Base-by-base conservation (phyloP, 2,797 vertebrate genomes). In the Valencia hispanica region DNA sequence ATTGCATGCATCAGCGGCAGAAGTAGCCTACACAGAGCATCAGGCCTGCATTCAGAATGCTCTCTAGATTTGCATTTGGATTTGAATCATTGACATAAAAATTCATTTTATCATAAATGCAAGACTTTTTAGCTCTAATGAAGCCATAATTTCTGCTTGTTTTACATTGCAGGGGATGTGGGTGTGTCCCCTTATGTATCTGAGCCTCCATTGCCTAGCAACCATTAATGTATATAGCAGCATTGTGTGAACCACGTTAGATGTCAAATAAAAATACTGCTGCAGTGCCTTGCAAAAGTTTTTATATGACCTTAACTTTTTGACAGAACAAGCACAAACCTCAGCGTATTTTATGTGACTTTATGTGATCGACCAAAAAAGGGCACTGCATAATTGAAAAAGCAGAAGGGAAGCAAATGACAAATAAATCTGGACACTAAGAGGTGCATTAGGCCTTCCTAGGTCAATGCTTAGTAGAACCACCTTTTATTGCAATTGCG, bases 171-270 rank as follows among this genome's bases (percentile, higher is more conserved):
- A 85, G 85, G 79, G 80, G 87, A 83, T 90, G 93, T 92, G 91
- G 88, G 89, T 92, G 92, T 92, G 92, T 92, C 92, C 81, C 84
- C 68, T n/a, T 82, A 30, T 90, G 70, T 85, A 78, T 69, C 83
- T 80, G 70, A 82, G 83, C 87, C 87, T 87, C 82, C 86, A 91
- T 91, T 87, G 91, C 93, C 83, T 93, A 91, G 94, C 91, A 93
- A 92, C 94, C 61, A 14, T 34, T 17, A 36, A 68, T 63, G 59
- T 63, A 22, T 63, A 36, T 6, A 45, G 14, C 65, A 68, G 65
- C 1, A 1, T 39, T 27, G 15, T 22, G 20, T 65, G 34, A 65
- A 6, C 65, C 41, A 27, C 5, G 25, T n/a, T 15, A 41, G 20
- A n/a, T 43, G 8, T 45, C 8, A 6, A 10, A 10, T 3, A 53